Base-by-base conservation (phyloP, 2,888 invertebrate genomes). In the Aspidiotus rigidus region DNA sequence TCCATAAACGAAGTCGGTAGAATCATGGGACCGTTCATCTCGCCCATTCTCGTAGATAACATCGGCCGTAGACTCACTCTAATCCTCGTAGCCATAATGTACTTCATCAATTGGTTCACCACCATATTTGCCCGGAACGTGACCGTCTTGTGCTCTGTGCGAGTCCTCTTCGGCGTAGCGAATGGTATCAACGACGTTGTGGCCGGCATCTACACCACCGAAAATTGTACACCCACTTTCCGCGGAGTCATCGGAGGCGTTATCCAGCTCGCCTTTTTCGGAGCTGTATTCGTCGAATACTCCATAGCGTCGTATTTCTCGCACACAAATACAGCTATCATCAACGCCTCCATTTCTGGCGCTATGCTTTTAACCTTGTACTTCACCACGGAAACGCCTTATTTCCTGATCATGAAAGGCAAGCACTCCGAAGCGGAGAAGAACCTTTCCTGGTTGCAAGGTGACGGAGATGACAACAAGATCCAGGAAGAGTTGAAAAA, bases 121-220 rank as follows among this genome's bases (percentile, higher is more conserved):
- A 57, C 56, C 5, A 13, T 57, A 13, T 57, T 66, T n/a, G n/a
- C 41, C 2, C n/a, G 55, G 28, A 17, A 56, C 8, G 44, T 59
- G 7, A 40, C 44, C 6, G 55, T 72, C 7, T 63, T 74, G 13
- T 73, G 72, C 59, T 15, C 66, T 1, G 70, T 71, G 9, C 57
- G 74, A 15, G 71, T 73, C 39, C 59, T 73, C 8, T 73, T 74
- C 63, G 74, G 74, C 11, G 55, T 74, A 10, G 71, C 72, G 9
- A 73, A 73, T 71, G 74, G 74, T 2, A 71, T 72, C 41, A 73
- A 72, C 7, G 73, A 74, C 54, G 73, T 73, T 5, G 70, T 71
- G 8, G 72, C 72, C 7, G 73, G 72, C 9, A 42, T 73, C 44
- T 74, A 74, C 59, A 69, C 74, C 6, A 73, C 72, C 8, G 74